Percentiles rank a stretch among this genome's conserved stretches.
These are phyloP conservation scores for Hycleus phaleratus DNA, from an alignment of 1,140 invertebrate genomes.

Conservation along the genomic window DNA sequence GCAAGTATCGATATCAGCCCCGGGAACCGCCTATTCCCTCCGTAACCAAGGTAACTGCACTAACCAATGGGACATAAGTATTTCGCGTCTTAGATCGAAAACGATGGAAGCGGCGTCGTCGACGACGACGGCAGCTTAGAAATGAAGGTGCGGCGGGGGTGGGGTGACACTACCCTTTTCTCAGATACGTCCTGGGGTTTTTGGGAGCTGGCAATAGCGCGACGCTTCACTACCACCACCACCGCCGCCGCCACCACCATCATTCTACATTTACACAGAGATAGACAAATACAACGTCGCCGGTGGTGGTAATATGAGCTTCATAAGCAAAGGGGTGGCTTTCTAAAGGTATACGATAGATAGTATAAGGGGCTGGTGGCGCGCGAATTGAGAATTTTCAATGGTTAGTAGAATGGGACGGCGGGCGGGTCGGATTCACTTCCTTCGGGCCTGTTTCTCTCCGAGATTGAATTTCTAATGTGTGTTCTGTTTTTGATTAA, in stretches of 20 bases:
- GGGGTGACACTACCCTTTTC: too few relatives aligned
- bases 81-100: constrained; percentile 28
- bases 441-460: constrained; percentile 33
- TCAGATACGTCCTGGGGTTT: too few relatives aligned
- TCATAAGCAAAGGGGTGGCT: constrained; percentile 29
- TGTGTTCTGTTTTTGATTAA: constrained; percentile 42
- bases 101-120: too few relatives aligned
- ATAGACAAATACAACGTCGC: constrained; percentile 21
- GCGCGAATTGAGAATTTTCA: constrained; percentile 29
- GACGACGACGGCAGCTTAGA: too few relatives aligned
- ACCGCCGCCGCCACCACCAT: too few relatives aligned
- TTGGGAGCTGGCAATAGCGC: too few relatives aligned
- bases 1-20: constrained; percentile 17
- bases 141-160: too few relatives aligned
- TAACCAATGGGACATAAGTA: constrained; percentile 34
- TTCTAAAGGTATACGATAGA: constrained; percentile 14
- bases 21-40: constrained; percentile 19
- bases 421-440: constrained; percentile 18
- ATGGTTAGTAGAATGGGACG: constrained; percentile 12
- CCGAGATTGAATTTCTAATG: constrained; percentile 43
- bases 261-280: constrained; percentile 18
- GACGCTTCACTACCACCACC: too few relatives aligned
- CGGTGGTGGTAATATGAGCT: constrained; percentile 23
- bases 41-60: constrained; percentile 30
- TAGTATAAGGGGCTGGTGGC: constrained; percentile 5